Evolutionary conservation across 2,797 vertebrate genomes (phyloP), one percentile per base, ranked within the genome.

Genomic region (Rhynchonycteris naso): DNA sequence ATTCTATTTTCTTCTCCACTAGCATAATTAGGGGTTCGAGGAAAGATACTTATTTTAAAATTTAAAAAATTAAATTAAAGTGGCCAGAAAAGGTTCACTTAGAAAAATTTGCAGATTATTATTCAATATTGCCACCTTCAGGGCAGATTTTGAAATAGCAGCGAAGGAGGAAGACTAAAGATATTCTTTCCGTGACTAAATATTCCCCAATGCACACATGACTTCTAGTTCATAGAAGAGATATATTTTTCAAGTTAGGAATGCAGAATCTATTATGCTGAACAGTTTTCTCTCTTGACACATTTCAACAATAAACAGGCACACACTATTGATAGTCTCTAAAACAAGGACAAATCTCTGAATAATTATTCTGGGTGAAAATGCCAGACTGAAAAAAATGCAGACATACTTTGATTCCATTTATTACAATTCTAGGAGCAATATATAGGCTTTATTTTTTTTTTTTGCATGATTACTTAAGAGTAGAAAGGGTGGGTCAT

Each of bases 121-220:
- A 97, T 98, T 98, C 98, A 98, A 98, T 96, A 96, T 97, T 98
- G 98, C 98, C 98, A 98, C 96, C 98, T 98, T 98, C 97, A 98
- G 98, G 98, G n/a, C 78, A 95, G 92, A 97, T 26, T 19, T 7
- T 94, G 89, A 92, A 59, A 91, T 61, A 88, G 78, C 96, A 94
- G 22, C 68, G 86, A 54, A 92, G 79, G 2, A 4, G 13, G 59
- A 13, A 28, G 4, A 18, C 13, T 24, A 54, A 78, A 78, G 28
- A 15, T 38, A 33, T 65, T 93, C 72, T 90, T 78, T 92, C 9
- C 28, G 19, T 43, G 30, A 84, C 88, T 89, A 24, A 56, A 90
- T 59, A 61, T 38, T 80, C 21, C 28, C 30, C n/a, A 69, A 43
- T 81, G 80, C 56, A 72, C 54, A 56, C 4, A 38, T 28, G 11